phyloP scores from a whole-genome alignment of 2,113 vertebrate genomes.

The Camelus bactrianus region DNA sequence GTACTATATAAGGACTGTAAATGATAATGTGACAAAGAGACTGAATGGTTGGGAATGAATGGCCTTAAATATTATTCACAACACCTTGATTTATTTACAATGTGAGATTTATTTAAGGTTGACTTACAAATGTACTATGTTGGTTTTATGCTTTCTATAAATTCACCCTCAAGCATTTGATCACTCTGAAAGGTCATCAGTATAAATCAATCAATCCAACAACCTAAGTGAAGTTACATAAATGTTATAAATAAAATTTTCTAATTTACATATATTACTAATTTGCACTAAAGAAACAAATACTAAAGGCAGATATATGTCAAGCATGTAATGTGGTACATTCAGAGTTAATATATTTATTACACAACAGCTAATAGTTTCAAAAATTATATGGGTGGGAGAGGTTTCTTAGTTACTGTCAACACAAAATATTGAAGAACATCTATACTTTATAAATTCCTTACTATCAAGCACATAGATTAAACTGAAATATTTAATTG shows the following conservation, averaged over 20 bases:
- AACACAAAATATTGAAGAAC: neutral
- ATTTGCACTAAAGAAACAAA: neutral
- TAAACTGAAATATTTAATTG: neutral
- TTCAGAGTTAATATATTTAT: neutral
- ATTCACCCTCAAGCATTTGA: neutral
- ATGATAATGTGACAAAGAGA: neutral
- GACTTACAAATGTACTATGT: neutral
- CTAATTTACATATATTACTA: neutral
- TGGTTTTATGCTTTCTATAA: neutral
- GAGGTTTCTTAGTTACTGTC: neutral
- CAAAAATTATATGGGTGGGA: neutral
- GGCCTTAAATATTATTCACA: neutral
- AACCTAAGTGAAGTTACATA: neutral
- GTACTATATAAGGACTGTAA: neutral
- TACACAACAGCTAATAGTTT: neutral
- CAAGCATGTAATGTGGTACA: neutral
- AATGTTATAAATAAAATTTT: neutral
- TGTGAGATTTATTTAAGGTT: neutral
- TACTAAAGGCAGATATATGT: neutral
- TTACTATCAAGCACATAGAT: neutral
- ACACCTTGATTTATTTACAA: neutral
- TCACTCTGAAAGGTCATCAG: neutral
- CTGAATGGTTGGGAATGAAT: rapidly evolving
- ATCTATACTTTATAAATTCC: neutral
- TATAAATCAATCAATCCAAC: neutral